Percentiles rank a stretch among this genome's conserved stretches.
Conservation (phyloP, 2,113 vertebrate genomes). For the Anthoscopus minutus region DNA sequence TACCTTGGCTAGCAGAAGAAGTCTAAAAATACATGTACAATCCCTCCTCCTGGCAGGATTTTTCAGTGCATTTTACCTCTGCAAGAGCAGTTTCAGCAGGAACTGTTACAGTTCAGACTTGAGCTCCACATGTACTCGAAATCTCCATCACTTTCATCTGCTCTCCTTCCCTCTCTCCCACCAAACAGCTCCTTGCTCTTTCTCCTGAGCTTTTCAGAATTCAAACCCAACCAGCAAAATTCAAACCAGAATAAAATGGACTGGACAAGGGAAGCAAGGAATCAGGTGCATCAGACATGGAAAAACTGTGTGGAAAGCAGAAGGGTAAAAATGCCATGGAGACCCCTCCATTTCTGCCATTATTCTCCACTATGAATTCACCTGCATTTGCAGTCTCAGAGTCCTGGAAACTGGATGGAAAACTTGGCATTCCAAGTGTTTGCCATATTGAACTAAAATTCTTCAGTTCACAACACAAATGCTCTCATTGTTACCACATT, state of each 20-base stretch:
- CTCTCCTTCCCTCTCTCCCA: background rate
- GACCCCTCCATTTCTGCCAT: background rate
- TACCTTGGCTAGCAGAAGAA: background rate
- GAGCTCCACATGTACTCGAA: rapidly evolving
- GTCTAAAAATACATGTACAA: background rate
- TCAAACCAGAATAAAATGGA: background rate
- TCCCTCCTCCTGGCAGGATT: background rate
- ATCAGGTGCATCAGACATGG: background rate
- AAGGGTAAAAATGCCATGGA: background rate
- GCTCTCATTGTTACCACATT: background rate
- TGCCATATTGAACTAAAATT: background rate
- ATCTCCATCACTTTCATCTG: background rate
- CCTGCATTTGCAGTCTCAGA: background rate
- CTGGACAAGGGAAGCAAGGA: background rate
- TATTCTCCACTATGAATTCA: background rate
- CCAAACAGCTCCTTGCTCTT: background rate
- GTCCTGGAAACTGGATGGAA: background rate
- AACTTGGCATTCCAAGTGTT: background rate
- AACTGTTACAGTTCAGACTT: background rate
- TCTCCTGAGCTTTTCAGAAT: background rate
- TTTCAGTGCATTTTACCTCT: background rate
- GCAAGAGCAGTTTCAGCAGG: background rate
- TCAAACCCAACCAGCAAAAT: background rate
- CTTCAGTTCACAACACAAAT: background rate
- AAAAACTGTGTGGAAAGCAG: background rate